Conservation (phyloP, 1,140 invertebrate species). For the Drosophila quadrilineata region DNA sequence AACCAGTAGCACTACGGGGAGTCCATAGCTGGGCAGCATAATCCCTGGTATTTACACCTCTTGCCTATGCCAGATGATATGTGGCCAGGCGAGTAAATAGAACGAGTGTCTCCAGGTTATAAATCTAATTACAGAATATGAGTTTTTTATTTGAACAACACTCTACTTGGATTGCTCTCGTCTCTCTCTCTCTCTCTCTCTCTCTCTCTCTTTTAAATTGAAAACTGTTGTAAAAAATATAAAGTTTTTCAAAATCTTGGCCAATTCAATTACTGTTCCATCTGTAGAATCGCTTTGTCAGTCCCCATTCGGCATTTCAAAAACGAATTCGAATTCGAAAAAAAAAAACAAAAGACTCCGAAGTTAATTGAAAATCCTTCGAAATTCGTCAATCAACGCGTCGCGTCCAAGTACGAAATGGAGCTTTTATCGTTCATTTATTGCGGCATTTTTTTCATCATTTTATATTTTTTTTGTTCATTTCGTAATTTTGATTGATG, state of each 20-base stretch:
- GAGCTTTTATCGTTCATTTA: slow-evolving; percentile 66
- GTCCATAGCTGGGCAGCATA: slow-evolving; percentile 51
- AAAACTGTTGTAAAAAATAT: too few relatives aligned
- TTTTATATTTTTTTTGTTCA: too few relatives aligned
- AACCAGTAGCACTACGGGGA: slow-evolving; percentile 40
- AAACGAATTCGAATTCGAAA: too few relatives aligned
- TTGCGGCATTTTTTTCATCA: slow-evolving; percentile 60
- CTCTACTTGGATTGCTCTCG: background rate
- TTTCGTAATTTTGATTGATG: slow-evolving; percentile 80
- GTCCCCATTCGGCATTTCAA: too few relatives aligned
- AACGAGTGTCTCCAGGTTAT: slow-evolving; percentile 17
- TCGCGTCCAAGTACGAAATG: slow-evolving; percentile 11
- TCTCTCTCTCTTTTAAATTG: too few relatives aligned
- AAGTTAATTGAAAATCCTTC: slow-evolving; percentile 29
- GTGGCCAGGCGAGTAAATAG: too few relatives aligned
- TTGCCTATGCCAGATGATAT: slow-evolving; percentile 23
- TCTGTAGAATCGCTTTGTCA: too few relatives aligned
- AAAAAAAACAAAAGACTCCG: background rate
- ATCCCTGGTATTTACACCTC: slow-evolving; percentile 70
- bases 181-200: background rate
- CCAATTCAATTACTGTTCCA: too few relatives aligned
- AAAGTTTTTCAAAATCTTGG: too few relatives aligned
- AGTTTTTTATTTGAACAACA: slow-evolving; percentile 9
- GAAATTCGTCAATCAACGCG: background rate
- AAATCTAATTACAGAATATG: slow-evolving; percentile 36